phyloP scores from a whole-genome alignment of 1,140 invertebrate genomes.

The Panagrolaimus sp. region DNA sequence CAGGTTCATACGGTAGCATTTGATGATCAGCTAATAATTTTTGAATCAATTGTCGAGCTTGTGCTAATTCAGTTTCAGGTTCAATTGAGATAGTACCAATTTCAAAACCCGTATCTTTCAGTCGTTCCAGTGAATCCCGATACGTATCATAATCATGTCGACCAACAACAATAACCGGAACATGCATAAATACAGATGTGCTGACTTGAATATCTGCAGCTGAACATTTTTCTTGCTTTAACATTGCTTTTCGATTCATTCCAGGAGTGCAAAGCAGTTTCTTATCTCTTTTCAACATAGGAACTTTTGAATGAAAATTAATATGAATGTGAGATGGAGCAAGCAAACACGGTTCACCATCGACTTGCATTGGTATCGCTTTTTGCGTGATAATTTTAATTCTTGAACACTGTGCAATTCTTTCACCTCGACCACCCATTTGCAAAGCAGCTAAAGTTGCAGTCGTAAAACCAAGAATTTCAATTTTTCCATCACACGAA shows the following conservation, averaged over 20 bases:
- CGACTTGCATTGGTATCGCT: conserved; percentile 70
- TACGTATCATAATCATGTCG: conserved; percentile 56
- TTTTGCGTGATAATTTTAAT: conserved; percentile 81
- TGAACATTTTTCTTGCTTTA: not conserved
- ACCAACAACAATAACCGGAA: conserved; percentile 58
- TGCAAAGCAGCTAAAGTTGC: conserved; percentile 90
- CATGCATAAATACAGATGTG: conserved; percentile 50
- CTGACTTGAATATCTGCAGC: conserved; percentile 19
- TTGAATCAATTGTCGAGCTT: conserved; percentile 48
- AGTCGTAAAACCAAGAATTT: conserved; percentile 92
- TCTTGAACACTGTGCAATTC: conserved; percentile 84
- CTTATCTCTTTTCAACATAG: conserved; percentile 52
- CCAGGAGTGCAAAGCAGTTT: conserved; percentile 47
- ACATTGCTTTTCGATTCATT: conserved; percentile 18
- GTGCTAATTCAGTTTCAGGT: conserved; percentile 50
- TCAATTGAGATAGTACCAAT: conserved; percentile 54
- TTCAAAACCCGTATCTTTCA: conserved; percentile 59
- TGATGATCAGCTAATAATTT: conserved; percentile 49
- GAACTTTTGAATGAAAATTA: conserved; percentile 56
- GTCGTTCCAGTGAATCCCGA: conserved; percentile 54
- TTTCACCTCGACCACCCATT: conserved; percentile 90
- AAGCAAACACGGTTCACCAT: conserved; percentile 81
- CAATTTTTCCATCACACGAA: conserved; percentile 78
- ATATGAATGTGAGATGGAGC: conserved; percentile 76
- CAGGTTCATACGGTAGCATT: conserved; percentile 56